phyloP scores from a whole-genome alignment of 2,888 invertebrate species.

The Volucella bombylans region DNA sequence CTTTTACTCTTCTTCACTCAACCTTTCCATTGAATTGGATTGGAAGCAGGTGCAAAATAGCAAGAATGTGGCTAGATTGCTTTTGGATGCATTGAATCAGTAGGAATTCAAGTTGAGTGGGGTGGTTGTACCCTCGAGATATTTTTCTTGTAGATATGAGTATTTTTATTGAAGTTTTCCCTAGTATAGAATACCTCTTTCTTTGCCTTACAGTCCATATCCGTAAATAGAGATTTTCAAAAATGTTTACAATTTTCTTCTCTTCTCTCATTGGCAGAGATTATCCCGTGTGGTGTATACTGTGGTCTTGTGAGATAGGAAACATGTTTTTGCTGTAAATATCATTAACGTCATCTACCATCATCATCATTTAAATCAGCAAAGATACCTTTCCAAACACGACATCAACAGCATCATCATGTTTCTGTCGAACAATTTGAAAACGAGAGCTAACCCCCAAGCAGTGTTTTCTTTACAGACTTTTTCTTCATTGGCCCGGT shows the following conservation, averaged over 20 bases:
- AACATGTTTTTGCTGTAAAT: slow-evolving; percentile 42
- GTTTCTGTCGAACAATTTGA: slow-evolving; percentile 52
- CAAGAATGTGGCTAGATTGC: slow-evolving; percentile 2
- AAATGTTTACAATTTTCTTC: no score
- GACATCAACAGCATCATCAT: slow-evolving; percentile 30
- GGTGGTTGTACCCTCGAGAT: slow-evolving; percentile 26
- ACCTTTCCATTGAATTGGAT: neutral
- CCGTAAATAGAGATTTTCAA: no score
- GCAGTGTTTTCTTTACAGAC: slow-evolving; percentile 9
- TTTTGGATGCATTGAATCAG: slow-evolving; percentile 5
- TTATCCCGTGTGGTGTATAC: no score
- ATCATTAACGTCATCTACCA: slow-evolving; percentile 12
- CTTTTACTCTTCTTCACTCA: no score
- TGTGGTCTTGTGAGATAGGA: neutral
- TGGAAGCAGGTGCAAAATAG: neutral
- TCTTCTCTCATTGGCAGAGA: no score
- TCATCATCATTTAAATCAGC: slow-evolving; percentile 20
- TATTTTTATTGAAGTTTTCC: no score
- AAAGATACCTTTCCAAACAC: slow-evolving; percentile 23
- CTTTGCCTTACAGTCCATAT: no score
- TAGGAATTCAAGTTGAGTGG: neutral
- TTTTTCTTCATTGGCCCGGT: neutral
- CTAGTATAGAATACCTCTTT: no score
- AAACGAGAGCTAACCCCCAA: slow-evolving; percentile 50
- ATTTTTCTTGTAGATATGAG: slow-evolving; percentile 21